Conservation (phyloP, 2,888 invertebrate genomes). For the Tridacna crocea region DNA sequence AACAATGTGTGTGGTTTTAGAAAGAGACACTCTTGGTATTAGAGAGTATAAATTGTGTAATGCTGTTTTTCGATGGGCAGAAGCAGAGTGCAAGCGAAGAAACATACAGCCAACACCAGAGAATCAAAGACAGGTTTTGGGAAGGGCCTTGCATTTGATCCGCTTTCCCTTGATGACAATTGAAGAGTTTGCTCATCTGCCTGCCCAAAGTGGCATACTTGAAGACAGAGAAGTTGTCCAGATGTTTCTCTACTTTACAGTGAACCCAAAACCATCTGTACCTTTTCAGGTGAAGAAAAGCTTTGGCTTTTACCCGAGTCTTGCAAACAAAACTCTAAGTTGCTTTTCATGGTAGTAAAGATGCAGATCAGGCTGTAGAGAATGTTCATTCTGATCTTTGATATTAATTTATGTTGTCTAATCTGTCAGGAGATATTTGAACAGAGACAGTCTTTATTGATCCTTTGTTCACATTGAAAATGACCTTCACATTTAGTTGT, state of each 20-base stretch:
- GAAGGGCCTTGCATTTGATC: slow-evolving; percentile 89
- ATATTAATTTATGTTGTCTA: neutral
- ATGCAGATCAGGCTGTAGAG: too few species aligned
- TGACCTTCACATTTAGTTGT: too few species aligned
- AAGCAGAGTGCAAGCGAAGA: slow-evolving; percentile 88
- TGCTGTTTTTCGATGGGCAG: slow-evolving; percentile 83
- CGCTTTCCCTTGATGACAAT: slow-evolving; percentile 93
- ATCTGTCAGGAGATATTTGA: neutral
- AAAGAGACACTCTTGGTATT: slow-evolving; percentile 91
- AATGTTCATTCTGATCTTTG: neutral
- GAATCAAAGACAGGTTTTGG: slow-evolving; percentile 89
- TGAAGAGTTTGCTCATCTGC: slow-evolving; percentile 91
- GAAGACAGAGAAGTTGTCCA: slow-evolving; percentile 91
- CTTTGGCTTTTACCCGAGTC: neutral
- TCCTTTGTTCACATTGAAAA: too few species aligned
- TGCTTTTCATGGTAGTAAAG: too few species aligned
- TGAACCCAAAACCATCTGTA: slow-evolving; percentile 91
- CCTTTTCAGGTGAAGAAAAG: slow-evolving; percentile 86
- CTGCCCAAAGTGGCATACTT: slow-evolving; percentile 88
- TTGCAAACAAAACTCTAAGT: too few species aligned
- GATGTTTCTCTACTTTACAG: slow-evolving; percentile 85
- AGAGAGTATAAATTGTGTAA: slow-evolving; percentile 91
- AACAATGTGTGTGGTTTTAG: slow-evolving; percentile 90
- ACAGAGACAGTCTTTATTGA: too few species aligned
- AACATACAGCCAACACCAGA: slow-evolving; percentile 88